These are phyloP conservation scores for Potamilus streckersoni DNA, from an alignment of 1,140 invertebrate species.

Conservation along the genomic window DNA sequence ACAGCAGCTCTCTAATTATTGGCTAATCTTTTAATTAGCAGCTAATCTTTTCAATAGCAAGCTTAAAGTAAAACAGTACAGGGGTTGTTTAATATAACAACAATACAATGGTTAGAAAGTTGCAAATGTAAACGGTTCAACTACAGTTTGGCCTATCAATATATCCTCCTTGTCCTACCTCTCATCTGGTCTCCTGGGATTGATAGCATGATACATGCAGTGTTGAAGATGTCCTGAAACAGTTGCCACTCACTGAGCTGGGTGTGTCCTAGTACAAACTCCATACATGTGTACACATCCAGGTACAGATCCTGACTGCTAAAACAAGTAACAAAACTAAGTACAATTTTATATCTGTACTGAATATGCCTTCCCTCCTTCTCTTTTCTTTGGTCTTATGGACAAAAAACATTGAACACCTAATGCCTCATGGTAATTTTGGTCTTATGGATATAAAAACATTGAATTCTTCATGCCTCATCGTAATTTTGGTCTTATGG, in stretches of 20 bases:
- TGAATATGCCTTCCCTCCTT: neutral
- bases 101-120: too few relatives aligned
- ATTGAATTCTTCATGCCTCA: too few relatives aligned
- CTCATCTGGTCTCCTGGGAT: constrained; percentile 38
- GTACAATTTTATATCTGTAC: neutral
- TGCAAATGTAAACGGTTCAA: too few relatives aligned
- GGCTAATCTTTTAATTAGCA: too few relatives aligned
- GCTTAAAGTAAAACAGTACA: too few relatives aligned
- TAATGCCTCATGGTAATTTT: neutral
- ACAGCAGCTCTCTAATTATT: too few relatives aligned
- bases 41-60: too few relatives aligned
- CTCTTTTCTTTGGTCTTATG: neutral
- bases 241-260: constrained; percentile 45
- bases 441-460: too few relatives aligned
- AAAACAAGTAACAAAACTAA: constrained; percentile 6
- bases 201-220: constrained; percentile 37
- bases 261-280: constrained; percentile 37
- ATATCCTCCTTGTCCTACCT: constrained; percentile 12
- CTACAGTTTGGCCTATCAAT: too few relatives aligned
- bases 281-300: constrained; percentile 44
- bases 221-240: constrained; percentile 51
- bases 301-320: constrained; percentile 46
- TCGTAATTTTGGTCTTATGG: too few relatives aligned
- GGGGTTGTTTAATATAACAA: too few relatives aligned
- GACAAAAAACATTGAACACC: neutral